Base-by-base conservation (phyloP, 2,797 vertebrate species). In the Sphenodon punctatus region DNA sequence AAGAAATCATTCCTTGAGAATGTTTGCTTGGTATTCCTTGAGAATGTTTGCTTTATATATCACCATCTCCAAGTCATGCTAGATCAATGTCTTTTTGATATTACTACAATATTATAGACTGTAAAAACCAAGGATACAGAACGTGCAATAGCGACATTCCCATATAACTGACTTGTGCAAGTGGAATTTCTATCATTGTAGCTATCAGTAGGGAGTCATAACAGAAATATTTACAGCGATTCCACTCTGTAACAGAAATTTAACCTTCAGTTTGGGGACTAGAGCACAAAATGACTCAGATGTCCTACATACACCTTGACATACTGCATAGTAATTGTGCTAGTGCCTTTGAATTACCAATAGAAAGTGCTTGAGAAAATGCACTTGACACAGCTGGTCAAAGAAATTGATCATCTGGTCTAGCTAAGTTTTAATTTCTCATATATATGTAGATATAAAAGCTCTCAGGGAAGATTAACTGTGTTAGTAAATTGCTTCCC, bases 211-310 rank as follows among this genome's bases (percentile, higher is more conserved):
- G 85, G 71, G 71, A 87, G 79, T 89, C 75, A 87, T 80, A 88
- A 86, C 77, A 55, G 84, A 93, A 93, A 82, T 78, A 91, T 87
- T 89, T 87, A 77, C 79, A 88, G 86, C 43, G 88, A 63, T 84
- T 88, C 86, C 86, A 82, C 90, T 70, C 55, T 48, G 42, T 23
- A 48, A 34, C 39, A n/a, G 25, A 78, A n/a, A n/a, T n/a, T 88
- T 75, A 83, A 85, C 61, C 87, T 85, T 89, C 78, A 92, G 36
- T 66, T 10, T 20, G 71, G 83, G 77, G 36, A 42, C 36, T 71
- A 14, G 75, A 60, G 25, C 67, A 32, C 39, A 71, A 84, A 69
- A n/a, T 82, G 80, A 88, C 43, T 85, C 77, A 80, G 65, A 61
- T 78, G 80, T 77, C 84, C 58, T 82, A 75, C 46, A 66, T 83